Conservation (phyloP, 2,888 invertebrate genomes). For the Brenthis hecate region DNA sequence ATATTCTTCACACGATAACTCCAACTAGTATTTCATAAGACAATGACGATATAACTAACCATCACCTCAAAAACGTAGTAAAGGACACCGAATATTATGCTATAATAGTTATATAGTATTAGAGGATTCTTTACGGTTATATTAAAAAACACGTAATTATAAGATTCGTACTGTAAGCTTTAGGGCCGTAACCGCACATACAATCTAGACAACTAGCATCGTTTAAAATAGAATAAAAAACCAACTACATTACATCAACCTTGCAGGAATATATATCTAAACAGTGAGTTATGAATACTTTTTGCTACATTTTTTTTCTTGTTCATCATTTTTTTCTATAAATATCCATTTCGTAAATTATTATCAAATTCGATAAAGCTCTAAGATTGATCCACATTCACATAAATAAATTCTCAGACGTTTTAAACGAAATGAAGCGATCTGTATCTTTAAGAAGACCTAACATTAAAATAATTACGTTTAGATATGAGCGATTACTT, state of each 20-base stretch:
- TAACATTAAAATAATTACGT: conserved; percentile 39
- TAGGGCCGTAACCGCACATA: conserved; percentile 65
- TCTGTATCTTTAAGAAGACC: conserved; percentile 44
- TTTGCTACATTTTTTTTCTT: conserved; percentile 55
- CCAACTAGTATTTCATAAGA: conserved; percentile 46
- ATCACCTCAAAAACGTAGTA: conserved; percentile 44
- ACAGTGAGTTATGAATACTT: conserved; percentile 63
- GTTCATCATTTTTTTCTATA: conserved; percentile 57
- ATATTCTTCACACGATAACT: conserved; percentile 31
- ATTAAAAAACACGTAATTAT: conserved; percentile 63
- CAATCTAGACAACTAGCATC: conserved; percentile 73
- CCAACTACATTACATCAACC: conserved; percentile 62
- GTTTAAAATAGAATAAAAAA: conserved; percentile 74
- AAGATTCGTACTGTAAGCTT: conserved; percentile 73
- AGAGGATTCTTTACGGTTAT: conserved; percentile 64
- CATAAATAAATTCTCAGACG: conserved; percentile 62
- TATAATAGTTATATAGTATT: conserved; percentile 54
- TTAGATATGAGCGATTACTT: conserved; percentile 16
- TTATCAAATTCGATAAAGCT: conserved; percentile 83
- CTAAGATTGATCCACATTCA: conserved; percentile 81
- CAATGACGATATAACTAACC: conserved; percentile 48
- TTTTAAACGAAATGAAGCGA: conserved; percentile 50
- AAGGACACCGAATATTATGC: conserved; percentile 59
- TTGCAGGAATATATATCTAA: conserved; percentile 71
- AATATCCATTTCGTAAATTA: conserved; percentile 77